Evolutionary conservation across 1,140 invertebrate species (phyloP).

Genomic region (Oncopodura yosiiana): DNA sequence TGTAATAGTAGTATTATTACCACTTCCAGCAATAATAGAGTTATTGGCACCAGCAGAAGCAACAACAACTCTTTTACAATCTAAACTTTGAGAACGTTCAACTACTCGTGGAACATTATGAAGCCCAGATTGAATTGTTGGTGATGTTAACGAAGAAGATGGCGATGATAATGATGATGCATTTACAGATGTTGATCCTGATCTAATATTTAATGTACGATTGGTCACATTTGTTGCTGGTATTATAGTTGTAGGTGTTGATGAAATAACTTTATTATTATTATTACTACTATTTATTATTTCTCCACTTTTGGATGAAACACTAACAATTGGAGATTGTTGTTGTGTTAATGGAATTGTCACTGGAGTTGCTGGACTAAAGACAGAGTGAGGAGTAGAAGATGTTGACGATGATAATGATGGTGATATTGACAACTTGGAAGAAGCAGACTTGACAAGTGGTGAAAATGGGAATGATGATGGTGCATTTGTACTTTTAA

Average conservation of each 20-base stretch:
- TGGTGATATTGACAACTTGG: constrained; percentile 19
- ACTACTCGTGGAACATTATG: constrained; percentile 30
- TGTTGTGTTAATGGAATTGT: constrained; percentile 10
- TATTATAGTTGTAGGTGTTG: background rate
- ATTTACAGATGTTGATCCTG: background rate
- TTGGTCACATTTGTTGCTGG: background rate
- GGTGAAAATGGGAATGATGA: too few relatives aligned
- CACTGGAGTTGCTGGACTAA: background rate
- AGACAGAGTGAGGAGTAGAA: constrained; percentile 21
- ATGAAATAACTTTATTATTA: background rate
- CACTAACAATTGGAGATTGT: background rate
- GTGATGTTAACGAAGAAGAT: background rate
- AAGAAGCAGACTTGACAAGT: too few relatives aligned
- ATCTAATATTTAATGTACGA: background rate
- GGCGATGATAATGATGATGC: background rate
- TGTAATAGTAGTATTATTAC: constrained; percentile 2
- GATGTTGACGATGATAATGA: constrained; percentile 12
- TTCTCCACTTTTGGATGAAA: background rate
- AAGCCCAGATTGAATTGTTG: constrained; percentile 9
- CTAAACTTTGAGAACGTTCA: constrained; percentile 32
- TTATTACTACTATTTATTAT: background rate
- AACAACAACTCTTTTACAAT: constrained; percentile 10
- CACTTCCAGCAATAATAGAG: constrained; percentile 13
- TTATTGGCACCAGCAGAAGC: background rate
- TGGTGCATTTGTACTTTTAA: too few relatives aligned